Evolutionary conservation across 2,797 vertebrate species (phyloP).

Genomic region (Arrhamphus sclerolepis): DNA sequence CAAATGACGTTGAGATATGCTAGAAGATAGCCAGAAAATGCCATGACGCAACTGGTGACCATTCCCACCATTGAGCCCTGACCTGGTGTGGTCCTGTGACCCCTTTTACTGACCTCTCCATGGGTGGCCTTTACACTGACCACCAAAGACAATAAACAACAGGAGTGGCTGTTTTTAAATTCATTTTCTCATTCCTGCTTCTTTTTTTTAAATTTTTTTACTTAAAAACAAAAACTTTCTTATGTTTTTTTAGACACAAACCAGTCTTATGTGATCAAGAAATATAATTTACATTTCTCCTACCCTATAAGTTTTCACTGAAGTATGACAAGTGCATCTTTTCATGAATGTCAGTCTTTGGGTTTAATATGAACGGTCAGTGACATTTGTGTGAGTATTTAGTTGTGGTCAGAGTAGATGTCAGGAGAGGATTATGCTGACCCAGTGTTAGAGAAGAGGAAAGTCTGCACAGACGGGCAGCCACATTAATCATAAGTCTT

Average conservation of each 20-base stretch:
- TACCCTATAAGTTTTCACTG: background rate
- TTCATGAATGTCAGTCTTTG: constrained; percentile 1
- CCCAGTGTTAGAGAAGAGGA: constrained; percentile 58
- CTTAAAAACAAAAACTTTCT: background rate
- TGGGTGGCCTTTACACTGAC: constrained; percentile 73
- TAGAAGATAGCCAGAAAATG: background rate
- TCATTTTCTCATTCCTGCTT: constrained; percentile 10
- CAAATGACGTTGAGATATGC: constrained; percentile 6
- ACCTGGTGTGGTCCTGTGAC: constrained; percentile 63
- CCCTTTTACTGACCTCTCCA: constrained; percentile 65
- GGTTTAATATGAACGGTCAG: constrained; percentile 7
- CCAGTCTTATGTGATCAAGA: background rate
- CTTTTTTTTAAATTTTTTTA: background rate
- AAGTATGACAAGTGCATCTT: background rate
- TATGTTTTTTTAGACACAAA: background rate
- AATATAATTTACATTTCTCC: background rate
- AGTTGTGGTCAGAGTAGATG: constrained; percentile 45
- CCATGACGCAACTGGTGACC: constrained; percentile 23
- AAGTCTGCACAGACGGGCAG: constrained; percentile 65
- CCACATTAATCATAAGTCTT: constrained; percentile 83
- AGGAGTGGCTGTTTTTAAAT: constrained; percentile 34
- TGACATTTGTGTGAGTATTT: constrained; percentile 32
- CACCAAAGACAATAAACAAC: constrained; percentile 36
- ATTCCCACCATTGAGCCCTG: constrained; percentile 63
- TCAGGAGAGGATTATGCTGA: constrained; percentile 66